Evolutionary conservation across 2,113 vertebrate genomes (phyloP).

Genomic region (Hassar affinis): DNA sequence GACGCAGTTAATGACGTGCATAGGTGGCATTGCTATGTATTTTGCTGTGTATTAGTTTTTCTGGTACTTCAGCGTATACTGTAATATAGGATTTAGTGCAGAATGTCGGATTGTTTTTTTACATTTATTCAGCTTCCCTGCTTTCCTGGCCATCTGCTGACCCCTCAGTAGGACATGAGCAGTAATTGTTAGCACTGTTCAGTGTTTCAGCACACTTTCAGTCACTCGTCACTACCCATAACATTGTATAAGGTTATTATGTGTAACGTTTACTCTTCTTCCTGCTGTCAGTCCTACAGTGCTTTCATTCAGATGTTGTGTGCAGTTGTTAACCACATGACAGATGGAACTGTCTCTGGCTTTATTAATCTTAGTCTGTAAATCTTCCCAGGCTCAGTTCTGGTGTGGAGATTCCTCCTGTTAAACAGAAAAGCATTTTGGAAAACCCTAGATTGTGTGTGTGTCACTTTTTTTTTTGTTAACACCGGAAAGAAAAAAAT

Average conservation of each 20-base stretch:
- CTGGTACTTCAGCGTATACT: too few relatives aligned
- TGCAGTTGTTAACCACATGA: slow-evolving; percentile 21
- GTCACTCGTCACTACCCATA: not conserved
- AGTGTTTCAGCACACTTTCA: slow-evolving; percentile 9
- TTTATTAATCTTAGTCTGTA: slow-evolving; percentile 19
- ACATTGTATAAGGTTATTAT: slow-evolving; percentile 15
- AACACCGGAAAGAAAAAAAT: not conserved
- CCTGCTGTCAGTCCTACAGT: slow-evolving; percentile 9
- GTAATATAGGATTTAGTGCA: too few relatives aligned
- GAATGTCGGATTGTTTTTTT: too few relatives aligned
- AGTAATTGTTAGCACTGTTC: not conserved
- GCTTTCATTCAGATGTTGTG: slow-evolving; percentile 10
- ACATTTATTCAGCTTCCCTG: not conserved
- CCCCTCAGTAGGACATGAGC: not conserved
- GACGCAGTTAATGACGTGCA: too few relatives aligned
- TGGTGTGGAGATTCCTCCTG: not conserved
- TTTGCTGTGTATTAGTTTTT: too few relatives aligned
- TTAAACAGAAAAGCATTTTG: not conserved
- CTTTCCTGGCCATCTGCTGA: not conserved
- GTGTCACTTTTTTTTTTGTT: not conserved
- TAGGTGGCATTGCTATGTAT: too few relatives aligned
- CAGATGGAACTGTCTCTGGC: slow-evolving; percentile 28
- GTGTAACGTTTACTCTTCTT: slow-evolving; percentile 25
- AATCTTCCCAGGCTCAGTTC: not conserved
- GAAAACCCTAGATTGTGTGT: slow-evolving; percentile 1